These are phyloP conservation scores for Polietes domitor DNA, from an alignment of 2,888 invertebrate species.

Conservation along the genomic window DNA sequence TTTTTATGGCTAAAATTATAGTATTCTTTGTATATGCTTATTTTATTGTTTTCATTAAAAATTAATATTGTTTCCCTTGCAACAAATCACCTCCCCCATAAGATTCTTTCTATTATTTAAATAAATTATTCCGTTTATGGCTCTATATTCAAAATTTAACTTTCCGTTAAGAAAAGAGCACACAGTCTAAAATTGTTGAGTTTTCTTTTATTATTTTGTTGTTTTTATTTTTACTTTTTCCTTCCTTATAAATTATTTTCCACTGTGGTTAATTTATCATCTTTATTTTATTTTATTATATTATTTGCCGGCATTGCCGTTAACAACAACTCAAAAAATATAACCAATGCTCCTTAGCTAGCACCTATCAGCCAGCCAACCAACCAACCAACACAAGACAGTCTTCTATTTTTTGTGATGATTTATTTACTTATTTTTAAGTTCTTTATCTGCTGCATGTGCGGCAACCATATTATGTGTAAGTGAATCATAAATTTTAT, in stretches of 20 bases:
- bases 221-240: no score
- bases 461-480: background rate
- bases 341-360: no score
- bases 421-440: slow-evolving; percentile 26
- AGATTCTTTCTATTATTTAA: background rate
- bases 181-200: background rate
- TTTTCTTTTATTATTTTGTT: no score
- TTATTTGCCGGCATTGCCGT: background rate
- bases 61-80: background rate
- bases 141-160: background rate
- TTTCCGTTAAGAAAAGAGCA: background rate
- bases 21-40: slow-evolving; percentile 39
- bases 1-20: slow-evolving; percentile 33
- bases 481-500: slow-evolving; percentile 21
- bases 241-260: slow-evolving; percentile 8
- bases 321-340: background rate
- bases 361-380: no score
- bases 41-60: slow-evolving; percentile 14
- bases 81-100: background rate
- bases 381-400: slow-evolving; percentile 2
- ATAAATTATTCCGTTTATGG: background rate
- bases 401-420: slow-evolving; percentile 31
- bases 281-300: background rate
- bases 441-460: background rate
- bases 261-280: slow-evolving; percentile 3